These are phyloP conservation scores for Tinamus major DNA, from an alignment of 2,797 vertebrate genomes.

Conservation along the genomic window DNA sequence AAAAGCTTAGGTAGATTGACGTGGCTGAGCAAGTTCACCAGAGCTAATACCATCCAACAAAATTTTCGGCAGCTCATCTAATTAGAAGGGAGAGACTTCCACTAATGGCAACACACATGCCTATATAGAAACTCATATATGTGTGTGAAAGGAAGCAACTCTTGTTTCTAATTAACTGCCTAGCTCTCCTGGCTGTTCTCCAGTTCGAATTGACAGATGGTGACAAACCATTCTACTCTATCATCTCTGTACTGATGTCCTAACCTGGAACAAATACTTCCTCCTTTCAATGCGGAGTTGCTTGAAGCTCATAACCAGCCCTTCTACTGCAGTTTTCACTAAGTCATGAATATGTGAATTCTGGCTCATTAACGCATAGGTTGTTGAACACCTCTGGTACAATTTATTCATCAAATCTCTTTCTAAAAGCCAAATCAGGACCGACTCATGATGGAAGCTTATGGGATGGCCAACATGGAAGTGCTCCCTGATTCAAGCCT, in stretches of 20 bases:
- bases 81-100: background rate
- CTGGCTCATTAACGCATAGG: background rate
- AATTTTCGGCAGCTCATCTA: background rate
- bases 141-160: conserved; percentile 37
- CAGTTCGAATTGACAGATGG: conserved; percentile 53
- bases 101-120: background rate
- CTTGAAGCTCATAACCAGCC: background rate
- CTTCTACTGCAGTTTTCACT: background rate
- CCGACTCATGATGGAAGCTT: background rate
- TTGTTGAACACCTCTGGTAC: background rate
- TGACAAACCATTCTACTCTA: conserved; percentile 27
- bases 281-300: background rate
- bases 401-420: conserved; percentile 25
- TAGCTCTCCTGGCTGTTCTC: conserved; percentile 35
- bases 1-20: background rate
- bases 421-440: background rate
- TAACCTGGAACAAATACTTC: background rate
- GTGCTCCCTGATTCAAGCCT: background rate
- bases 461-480: background rate
- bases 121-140: conserved; percentile 31
- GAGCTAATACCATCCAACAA: background rate
- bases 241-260: background rate
- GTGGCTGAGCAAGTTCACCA: background rate
- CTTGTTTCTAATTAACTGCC: conserved; percentile 57
- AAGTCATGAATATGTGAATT: background rate